Evolutionary conservation across 2,888 invertebrate species (phyloP).

Genomic region (Drosophila atripex): DNA sequence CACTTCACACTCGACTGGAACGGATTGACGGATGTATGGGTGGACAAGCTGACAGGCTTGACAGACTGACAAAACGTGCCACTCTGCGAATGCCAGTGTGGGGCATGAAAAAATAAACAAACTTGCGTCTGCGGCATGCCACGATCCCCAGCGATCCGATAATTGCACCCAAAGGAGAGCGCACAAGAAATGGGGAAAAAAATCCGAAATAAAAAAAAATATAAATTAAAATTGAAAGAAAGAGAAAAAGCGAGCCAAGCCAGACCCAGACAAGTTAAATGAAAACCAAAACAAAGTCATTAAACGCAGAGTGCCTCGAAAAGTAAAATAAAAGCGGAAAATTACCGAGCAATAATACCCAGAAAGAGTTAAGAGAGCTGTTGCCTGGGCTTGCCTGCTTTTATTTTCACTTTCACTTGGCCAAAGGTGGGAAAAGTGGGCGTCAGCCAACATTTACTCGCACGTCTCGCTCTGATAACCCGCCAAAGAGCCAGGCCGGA

Average conservation of each 20-base stretch:
- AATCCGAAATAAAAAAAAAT: no score
- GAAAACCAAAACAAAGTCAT: conserved; percentile 60
- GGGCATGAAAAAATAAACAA: conserved; percentile 3
- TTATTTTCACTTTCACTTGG: conserved; percentile 71
- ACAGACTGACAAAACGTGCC: conserved; percentile 12
- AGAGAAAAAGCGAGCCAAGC: conserved; percentile 2
- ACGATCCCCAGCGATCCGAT: conserved; percentile 31
- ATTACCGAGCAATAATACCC: conserved; percentile 51
- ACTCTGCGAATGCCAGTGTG: conserved; percentile 4
- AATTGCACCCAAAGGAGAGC: conserved; percentile 33
- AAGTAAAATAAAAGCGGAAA: conserved; percentile 52
- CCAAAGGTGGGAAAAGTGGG: conserved; percentile 6
- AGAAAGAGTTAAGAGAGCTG: conserved; percentile 33
- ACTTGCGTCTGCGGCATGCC: conserved; percentile 16
- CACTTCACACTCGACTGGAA: conserved; percentile 53
- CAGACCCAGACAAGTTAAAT: conserved; percentile 36
- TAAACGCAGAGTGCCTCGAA: conserved; percentile 27
- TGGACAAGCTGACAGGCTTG: not conserved
- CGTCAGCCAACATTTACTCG: not conserved
- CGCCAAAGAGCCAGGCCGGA: not conserved
- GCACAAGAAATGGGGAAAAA: no score
- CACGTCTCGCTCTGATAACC: conserved; percentile 62
- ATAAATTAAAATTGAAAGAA: conserved; percentile 5
- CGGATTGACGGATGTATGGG: not conserved
- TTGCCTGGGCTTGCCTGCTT: conserved; percentile 24